Percentiles rank a stretch among this genome's conserved stretches.
Evolutionary conservation across 2,113 vertebrate species (phyloP).

Genomic region (Nesoenas mayeri): DNA sequence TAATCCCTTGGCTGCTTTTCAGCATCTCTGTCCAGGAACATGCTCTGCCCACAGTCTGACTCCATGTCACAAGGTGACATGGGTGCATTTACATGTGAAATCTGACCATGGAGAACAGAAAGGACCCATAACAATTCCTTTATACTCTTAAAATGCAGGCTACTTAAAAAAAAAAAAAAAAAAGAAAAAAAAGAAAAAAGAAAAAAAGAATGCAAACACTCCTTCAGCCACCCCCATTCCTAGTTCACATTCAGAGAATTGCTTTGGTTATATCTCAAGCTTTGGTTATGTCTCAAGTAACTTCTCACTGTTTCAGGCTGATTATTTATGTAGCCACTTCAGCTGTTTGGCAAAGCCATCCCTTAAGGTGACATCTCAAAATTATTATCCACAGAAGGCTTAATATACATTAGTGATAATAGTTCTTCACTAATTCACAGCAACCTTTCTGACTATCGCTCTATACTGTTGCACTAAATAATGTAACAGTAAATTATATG

Average conservation of each 20-base stretch:
- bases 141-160: not conserved
- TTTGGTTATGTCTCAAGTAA: not conserved
- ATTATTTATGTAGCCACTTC: not conserved
- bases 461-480: not conserved
- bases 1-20: not conserved
- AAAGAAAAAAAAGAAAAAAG: too few species aligned
- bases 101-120: not conserved
- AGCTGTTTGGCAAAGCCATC: not conserved
- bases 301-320: not conserved
- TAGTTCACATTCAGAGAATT: not conserved
- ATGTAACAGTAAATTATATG: not conserved
- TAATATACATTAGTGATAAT: not conserved
- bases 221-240: not conserved
- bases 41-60: not conserved
- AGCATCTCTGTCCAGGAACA: not conserved
- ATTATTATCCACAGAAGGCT: not conserved
- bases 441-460: not conserved
- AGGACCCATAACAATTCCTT: not conserved
- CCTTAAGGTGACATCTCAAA: not conserved
- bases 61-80: not conserved
- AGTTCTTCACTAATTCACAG: not conserved
- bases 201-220: too few species aligned
- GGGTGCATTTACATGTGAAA: accelerated
- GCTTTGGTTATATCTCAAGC: not conserved
- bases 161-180: not conserved